Evolutionary conservation across 1,140 invertebrate species (phyloP), one percentile per base, ranked within the genome.

Genomic region (Paramacrobiotus metropolitanus): DNA sequence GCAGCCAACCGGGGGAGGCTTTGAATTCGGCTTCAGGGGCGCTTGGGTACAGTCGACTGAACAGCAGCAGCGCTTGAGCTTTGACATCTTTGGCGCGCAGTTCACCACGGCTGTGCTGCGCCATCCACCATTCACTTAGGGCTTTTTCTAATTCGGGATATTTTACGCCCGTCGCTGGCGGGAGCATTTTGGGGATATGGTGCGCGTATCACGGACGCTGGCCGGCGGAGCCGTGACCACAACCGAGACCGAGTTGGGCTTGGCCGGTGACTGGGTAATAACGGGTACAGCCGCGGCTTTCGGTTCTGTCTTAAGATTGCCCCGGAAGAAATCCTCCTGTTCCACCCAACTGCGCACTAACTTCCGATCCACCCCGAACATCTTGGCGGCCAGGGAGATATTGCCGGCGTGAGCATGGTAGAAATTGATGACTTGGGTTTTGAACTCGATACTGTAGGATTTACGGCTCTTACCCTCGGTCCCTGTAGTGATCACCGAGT

Each of bases 391-490:
- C 48, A 55, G 48, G 24, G 48, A 55, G 24, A 55, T 55, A 24
- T 55, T 55, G 15, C 48, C 48, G 24, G 48, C 48, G 48, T 55
- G 48, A 4, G 48, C 48, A 24, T 55, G 48, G 24, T 55, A 55
- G 28, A 55, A 55, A 24, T 55, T 55, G 48, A 55, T 55, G 48
- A 55, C 48, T 55, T 55, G 48, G 4, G 15, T 15, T 24, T 55
- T 55, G 48, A 55, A 55, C 48, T 15, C 48, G 15, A 55, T 20
- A 4, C 15, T 55, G 48, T 55, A 55, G 15, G 48, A 55, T 24
- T 61, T 62, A 30, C 34, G 60, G 28, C 40, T 31, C 31, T 59
- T 63, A 21, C 34, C 34, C n/a, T 40, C 34, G 34, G 9, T 40
- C n/a, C 34, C 34, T 40, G 34, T 40, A 15, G 34, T n/a, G 9